Evolutionary conservation across 2,113 vertebrate species (phyloP).

Genomic region (Zingel zingel): DNA sequence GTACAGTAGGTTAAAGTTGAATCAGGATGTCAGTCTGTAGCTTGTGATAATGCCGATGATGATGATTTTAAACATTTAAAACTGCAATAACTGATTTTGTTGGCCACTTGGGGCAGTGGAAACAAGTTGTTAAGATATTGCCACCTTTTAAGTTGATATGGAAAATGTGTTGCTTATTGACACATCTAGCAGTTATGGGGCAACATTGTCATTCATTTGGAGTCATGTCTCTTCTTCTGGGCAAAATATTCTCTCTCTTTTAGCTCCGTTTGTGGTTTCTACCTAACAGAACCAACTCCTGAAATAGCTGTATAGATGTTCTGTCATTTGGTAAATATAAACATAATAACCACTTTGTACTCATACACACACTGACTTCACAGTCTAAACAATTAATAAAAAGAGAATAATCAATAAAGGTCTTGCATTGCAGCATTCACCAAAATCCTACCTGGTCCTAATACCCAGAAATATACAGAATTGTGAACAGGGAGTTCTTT

Average conservation of each 20-base stretch:
- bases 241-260: not conserved
- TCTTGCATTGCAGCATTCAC: not conserved
- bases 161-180: not conserved
- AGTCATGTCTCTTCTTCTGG: not conserved
- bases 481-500: not conserved
- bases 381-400: not conserved
- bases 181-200: not conserved
- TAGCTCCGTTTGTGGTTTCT: not conserved
- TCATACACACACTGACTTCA: too few relatives aligned
- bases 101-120: not conserved
- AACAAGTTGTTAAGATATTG: not conserved
- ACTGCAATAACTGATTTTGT: too few relatives aligned
- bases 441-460: not conserved
- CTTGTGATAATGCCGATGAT: too few relatives aligned
- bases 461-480: slow-evolving; percentile 6
- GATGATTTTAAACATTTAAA: not conserved
- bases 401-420: not conserved
- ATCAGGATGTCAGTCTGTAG: not conserved
- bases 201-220: not conserved
- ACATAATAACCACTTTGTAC: too few relatives aligned
- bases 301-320: not conserved
- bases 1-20: too few relatives aligned
- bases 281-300: not conserved
- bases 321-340: not conserved
- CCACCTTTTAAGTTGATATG: too few relatives aligned